These are phyloP conservation scores for Cyprinus carpio DNA, from an alignment of 2,113 vertebrate species.

Conservation along the genomic window DNA sequence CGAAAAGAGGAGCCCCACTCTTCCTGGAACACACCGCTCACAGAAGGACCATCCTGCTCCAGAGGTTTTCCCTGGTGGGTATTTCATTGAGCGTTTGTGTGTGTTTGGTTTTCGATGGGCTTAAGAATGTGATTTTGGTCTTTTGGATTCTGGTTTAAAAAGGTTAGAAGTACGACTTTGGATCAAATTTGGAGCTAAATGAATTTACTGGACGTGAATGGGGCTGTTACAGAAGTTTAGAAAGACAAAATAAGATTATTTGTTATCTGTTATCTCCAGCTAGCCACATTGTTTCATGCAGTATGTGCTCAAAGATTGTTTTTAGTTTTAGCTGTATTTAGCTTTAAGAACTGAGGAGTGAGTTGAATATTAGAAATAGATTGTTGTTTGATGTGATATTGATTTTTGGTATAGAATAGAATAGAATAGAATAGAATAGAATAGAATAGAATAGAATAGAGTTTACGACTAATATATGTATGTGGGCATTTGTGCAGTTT, in stretches of 20 bases:
- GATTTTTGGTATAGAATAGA: not conserved
- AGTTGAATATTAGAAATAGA: not conserved
- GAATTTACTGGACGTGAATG: not conserved
- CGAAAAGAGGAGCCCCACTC: slow-evolving; percentile 34
- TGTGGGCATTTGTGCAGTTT: not conserved
- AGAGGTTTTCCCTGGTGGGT: slow-evolving; percentile 43
- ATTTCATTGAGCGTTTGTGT: not conserved
- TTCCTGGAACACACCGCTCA: slow-evolving; percentile 20
- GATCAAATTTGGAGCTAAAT: not conserved
- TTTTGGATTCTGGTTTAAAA: not conserved
- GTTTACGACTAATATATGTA: no score
- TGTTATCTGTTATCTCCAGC: not conserved
- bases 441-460: not conserved
- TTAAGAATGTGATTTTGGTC: not conserved
- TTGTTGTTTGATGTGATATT: not conserved
- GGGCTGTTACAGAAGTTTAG: not conserved
- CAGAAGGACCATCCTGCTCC: slow-evolving; percentile 14
- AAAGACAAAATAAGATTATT: not conserved
- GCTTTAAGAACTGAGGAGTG: not conserved
- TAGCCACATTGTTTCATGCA: not conserved
- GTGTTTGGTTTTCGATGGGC: not conserved
- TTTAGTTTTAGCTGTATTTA: not conserved
- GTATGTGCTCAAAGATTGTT: not conserved
- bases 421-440: not conserved
- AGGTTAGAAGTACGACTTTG: not conserved